phyloP scores from a whole-genome alignment of 2,797 vertebrate genomes.

The Merluccius polli region DNA sequence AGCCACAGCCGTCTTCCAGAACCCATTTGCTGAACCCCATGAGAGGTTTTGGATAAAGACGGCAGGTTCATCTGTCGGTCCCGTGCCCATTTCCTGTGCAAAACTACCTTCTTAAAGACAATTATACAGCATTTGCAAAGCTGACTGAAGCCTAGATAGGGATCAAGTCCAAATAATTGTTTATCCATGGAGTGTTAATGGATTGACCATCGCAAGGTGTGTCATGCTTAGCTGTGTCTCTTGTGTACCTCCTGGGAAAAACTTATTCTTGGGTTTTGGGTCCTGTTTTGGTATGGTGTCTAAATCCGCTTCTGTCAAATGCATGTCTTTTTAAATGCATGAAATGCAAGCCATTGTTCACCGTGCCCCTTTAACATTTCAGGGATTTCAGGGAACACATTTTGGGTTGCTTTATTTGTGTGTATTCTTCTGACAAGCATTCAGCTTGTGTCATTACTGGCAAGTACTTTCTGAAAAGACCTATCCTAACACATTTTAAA shows the following conservation, averaged over 20 bases:
- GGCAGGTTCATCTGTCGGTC: slow-evolving; percentile 11
- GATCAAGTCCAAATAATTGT: background rate
- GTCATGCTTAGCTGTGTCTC: background rate
- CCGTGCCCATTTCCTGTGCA: background rate
- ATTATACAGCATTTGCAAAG: slow-evolving; percentile 1
- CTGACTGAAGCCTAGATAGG: background rate
- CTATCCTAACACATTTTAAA: background rate
- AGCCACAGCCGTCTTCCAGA: background rate
- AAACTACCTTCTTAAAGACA: background rate
- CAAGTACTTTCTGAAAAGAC: background rate
- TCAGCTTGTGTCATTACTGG: background rate
- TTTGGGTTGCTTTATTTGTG: background rate
- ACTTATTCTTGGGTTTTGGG: background rate
- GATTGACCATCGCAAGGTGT: background rate
- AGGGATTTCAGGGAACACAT: background rate
- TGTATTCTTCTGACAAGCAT: background rate
- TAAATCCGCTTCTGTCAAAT: background rate
- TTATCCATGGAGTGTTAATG: slow-evolving; percentile 4
- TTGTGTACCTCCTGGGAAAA: background rate
- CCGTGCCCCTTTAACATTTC: background rate
- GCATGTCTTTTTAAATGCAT: background rate
- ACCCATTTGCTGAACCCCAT: slow-evolving; percentile 4
- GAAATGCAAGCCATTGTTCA: background rate
- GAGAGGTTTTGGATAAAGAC: slow-evolving; percentile 18
- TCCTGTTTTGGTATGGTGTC: background rate